Evolutionary conservation across 2,797 vertebrate species (phyloP), one percentile per base, ranked within the genome.

Genomic region (Hyperoplus lanceolatus): DNA sequence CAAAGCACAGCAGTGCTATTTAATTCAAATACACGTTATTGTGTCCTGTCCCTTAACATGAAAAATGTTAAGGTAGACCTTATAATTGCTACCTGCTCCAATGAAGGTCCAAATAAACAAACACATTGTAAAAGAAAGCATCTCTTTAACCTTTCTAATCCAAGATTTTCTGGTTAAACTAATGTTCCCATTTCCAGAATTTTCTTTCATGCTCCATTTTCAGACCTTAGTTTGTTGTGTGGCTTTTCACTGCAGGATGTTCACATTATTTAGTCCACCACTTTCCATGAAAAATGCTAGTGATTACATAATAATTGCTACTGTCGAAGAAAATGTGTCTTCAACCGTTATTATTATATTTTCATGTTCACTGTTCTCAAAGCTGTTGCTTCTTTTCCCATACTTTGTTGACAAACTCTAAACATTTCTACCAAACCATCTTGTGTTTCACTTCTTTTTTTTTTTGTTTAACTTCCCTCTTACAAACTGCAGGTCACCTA

Each of bases 321-420:
- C 13, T 58, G 9, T 46, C 36, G 41, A 67, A 45, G 3, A 16
- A 60, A 45, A 54, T 21, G 43, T 38, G 21, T 36, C 54, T 14
- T 39, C 29, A 53, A 36, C 10, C 39, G 48, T 5, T 39, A 8
- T 39, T 10, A 71, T 42, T 45, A 49, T 49, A 69, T 29, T 57
- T 73, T 67, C 60, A n/a, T 63, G 10, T 42, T 70, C 48, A 58
- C 63, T 43, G 6, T 38, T 54, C 48, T 15, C 2, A n/a, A 68
- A 46, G 29, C 67, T 60, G 42, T 42, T 29, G 2, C 39, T 11
- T n/a, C 3, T 54, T 41, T 43, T 59, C 48, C 39, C n/a, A 46
- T 76, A 58, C 53, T 74, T n/a, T 63, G 10, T 2, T n/a, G 51
- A 56, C 41, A 70, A 59, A 70, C 45, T 11, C 18, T 21, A 14